phyloP scores from a whole-genome alignment of 2,113 vertebrate species.

The Micronycteris hirsuta region DNA sequence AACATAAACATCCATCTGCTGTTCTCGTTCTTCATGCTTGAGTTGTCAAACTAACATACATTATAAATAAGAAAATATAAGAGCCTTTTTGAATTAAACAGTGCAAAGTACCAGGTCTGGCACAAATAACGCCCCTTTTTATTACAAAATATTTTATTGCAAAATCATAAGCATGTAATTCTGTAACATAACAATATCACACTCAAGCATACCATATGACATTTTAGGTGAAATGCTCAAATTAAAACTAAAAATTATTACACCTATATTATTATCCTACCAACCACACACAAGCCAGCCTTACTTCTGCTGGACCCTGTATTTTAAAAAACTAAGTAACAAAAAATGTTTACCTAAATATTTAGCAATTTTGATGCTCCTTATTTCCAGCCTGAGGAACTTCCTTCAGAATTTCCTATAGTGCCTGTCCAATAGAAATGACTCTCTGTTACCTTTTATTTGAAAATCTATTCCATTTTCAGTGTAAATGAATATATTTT shows the following conservation, averaged over 20 bases:
- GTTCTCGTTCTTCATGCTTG: neutral
- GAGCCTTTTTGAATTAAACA: neutral
- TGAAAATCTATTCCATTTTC: neutral
- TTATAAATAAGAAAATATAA: neutral
- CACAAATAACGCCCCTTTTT: no score
- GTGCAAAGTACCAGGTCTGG: no score
- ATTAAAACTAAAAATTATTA: no score
- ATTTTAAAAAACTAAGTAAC: neutral
- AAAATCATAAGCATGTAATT: no score
- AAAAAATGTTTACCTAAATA: neutral
- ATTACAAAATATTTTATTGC: no score
- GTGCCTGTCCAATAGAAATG: neutral
- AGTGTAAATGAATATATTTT: neutral
- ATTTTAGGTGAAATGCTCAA: no score
- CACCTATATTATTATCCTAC: no score
- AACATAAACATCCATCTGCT: neutral
- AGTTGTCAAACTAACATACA: neutral
- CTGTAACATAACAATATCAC: no score
- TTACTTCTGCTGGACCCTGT: no score
- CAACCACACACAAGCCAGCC: no score
- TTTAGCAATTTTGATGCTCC: neutral
- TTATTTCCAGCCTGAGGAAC: neutral
- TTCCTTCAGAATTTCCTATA: neutral
- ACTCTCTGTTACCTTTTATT: neutral
- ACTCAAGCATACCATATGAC: no score